Conservation (phyloP, 1,140 invertebrate species). For the Pectinophora gossypiella region DNA sequence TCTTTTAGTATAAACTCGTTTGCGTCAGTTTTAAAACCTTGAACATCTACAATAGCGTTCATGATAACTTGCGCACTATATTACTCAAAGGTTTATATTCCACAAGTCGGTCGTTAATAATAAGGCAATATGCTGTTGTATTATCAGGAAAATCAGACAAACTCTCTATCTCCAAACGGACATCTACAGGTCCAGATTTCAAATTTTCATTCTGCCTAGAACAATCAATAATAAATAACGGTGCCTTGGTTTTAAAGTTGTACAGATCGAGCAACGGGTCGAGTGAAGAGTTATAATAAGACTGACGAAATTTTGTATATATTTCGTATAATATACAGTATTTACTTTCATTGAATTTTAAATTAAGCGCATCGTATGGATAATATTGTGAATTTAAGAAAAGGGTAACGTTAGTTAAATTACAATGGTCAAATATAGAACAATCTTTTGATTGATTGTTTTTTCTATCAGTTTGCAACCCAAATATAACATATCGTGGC, state of each 20-base stretch:
- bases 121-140: conserved; percentile 25
- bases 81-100: conserved; percentile 25
- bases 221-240: conserved; percentile 14
- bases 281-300: conserved; percentile 8
- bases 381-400: conserved; percentile 14
- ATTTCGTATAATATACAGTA: conserved; percentile 14
- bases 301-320: conserved; percentile 17
- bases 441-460: conserved; percentile 7
- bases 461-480: conserved; percentile 12
- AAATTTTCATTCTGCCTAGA: conserved; percentile 14
- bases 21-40: conserved; percentile 16
- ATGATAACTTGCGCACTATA: conserved; percentile 20
- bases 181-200: conserved; percentile 21
- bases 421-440: conserved; percentile 9
- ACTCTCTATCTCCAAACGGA: conserved; percentile 20
- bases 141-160: conserved; percentile 18
- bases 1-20: conserved; percentile 20
- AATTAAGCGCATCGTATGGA: conserved; percentile 11
- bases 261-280: conserved; percentile 7
- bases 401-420: conserved; percentile 9
- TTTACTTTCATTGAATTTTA: conserved; percentile 15
- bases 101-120: conserved; percentile 22
- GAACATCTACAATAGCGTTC: conserved; percentile 17
- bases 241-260: conserved; percentile 9
- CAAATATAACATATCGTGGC: conserved; percentile 26